These are phyloP conservation scores for Stramonita haemastoma DNA, from an alignment of 2,888 invertebrate species.

Conservation along the genomic window DNA sequence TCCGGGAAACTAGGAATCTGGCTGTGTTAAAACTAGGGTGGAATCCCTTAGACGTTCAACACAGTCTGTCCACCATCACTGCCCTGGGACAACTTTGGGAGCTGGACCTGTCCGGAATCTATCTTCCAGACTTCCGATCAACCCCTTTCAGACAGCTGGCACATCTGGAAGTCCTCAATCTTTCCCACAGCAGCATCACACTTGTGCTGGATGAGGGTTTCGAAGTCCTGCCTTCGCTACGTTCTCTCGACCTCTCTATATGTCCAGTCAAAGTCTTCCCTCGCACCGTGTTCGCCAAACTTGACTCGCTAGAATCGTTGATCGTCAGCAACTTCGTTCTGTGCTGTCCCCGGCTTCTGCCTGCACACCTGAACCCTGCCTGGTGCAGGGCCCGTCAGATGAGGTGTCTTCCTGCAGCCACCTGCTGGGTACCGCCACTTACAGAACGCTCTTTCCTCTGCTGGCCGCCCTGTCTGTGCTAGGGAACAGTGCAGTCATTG, in stretches of 20 bases:
- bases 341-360: neutral
- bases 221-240: neutral
- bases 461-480: neutral
- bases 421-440: neutral
- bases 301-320: neutral
- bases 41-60: too few relatives aligned
- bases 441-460: neutral
- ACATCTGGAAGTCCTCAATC: neutral
- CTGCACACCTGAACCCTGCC: neutral
- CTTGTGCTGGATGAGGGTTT: neutral
- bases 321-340: neutral
- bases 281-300: neutral
- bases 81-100: too few relatives aligned
- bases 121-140: too few relatives aligned
- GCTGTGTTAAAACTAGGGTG: too few relatives aligned
- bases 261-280: neutral
- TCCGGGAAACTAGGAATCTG: too few relatives aligned
- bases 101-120: too few relatives aligned
- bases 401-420: neutral
- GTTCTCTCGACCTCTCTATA: neutral
- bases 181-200: neutral
- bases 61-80: too few relatives aligned
- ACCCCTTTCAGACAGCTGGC: neutral
- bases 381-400: neutral
- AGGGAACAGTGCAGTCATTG: too few relatives aligned